Base-by-base conservation (phyloP, 30 jellyfish, hydroid and myxozoan genomes). In the Turritopsis dohrnii region DNA sequence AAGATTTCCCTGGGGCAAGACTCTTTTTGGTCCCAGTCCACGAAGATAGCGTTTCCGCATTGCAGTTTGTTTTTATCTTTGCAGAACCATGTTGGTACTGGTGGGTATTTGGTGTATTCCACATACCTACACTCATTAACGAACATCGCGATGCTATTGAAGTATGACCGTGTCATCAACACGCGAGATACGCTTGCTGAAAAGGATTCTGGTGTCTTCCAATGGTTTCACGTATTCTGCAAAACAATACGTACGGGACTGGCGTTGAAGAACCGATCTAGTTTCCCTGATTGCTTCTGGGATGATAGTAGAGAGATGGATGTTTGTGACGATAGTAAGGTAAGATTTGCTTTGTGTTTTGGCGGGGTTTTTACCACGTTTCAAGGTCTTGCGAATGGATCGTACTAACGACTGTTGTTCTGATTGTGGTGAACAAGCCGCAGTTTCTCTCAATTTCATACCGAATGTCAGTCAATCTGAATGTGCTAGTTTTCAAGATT, bases 61-160 rank as follows among this genome's bases (percentile, higher is more conserved):
- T 0, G 21, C 73, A 18, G 73, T 0, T 60, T 18, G 0, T 69
- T 0, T 9, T 7, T 69, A 69, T 69, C 30, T 27, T 77, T 75
- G 21, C 29, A 77, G 85, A 77, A 77, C 71, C 85, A 77, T 28
- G 85, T 77, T 17, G 28, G 73, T 5, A 77, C 85, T 29, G 81
- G 87, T 80, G 28, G 84, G 0, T 80, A 80, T 18, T 26, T 80
- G 81, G 79, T 53, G 7, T 80, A 30, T 3, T 80, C 87, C n/a
- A 22, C 81, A 4, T 80, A 80, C 52, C 7, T 80, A 54, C 87
- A 71, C 19, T 52, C 87, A 24, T 80, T 80, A 31, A 16, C 53
- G 0, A 80, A 65, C 28, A 52, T 80, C 16, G 87, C 87, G n/a
- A 21, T 80, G 81, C 82, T 80, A 80, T 18, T 80, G 25, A 80